Conservation (phyloP, 2,888 invertebrate species). For the Lochmaea capreae region DNA sequence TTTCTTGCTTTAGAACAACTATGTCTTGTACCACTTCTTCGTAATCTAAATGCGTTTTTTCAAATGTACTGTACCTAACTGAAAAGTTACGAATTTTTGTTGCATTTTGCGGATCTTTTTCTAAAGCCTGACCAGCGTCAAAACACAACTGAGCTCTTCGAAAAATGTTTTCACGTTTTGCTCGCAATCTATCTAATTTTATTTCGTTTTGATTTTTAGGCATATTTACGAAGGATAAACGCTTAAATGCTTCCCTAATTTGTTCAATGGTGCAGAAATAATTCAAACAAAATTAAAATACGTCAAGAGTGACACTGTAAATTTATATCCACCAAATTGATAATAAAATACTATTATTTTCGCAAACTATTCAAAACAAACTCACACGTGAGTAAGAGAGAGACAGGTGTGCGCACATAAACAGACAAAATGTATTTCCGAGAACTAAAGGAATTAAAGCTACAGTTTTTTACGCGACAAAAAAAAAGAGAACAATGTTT, state of each 20-base stretch:
- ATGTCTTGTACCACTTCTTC: background rate
- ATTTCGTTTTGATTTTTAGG: background rate
- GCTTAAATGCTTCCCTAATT: background rate
- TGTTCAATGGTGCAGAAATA: background rate
- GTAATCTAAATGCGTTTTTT: background rate
- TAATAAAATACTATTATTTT: too few species aligned
- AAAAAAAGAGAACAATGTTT: too few species aligned
- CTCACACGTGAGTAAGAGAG: too few species aligned
- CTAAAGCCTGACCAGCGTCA: conserved; percentile 4
- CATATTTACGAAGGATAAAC: background rate
- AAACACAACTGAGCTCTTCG: conserved; percentile 15
- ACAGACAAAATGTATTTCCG: too few species aligned
- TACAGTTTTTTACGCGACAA: too few species aligned
- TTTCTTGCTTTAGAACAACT: background rate
- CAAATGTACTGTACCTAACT: background rate
- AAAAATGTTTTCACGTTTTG: conserved; percentile 11
- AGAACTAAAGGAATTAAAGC: too few species aligned
- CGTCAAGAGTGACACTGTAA: background rate
- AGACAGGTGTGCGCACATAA: too few species aligned
- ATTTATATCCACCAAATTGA: too few species aligned
- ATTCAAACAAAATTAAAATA: background rate
- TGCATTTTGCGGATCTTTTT: conserved; percentile 1
- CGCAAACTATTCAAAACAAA: too few species aligned
- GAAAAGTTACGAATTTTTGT: conserved; percentile 7
- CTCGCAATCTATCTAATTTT: background rate